A percentile compares a stretch with the other conserved stretches of the same genome.
phyloP scores from a whole-genome alignment of 2,888 invertebrate genomes.

The Lochmaea crataegi region DNA sequence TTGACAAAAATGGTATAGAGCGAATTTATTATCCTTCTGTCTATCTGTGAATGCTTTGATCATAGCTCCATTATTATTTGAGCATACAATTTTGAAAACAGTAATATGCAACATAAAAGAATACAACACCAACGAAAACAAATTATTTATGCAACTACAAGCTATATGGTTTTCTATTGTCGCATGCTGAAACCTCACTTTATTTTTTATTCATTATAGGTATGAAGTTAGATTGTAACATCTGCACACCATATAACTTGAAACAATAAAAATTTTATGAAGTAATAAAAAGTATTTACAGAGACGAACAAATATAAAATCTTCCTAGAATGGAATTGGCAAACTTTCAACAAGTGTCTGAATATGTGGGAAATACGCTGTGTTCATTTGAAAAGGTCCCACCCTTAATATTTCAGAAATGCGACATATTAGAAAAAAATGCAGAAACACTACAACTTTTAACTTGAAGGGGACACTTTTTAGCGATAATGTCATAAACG shows the following conservation, averaged over 20 bases:
- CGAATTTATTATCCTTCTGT: too few relatives aligned
- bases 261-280: constrained; percentile 23
- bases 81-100: too few relatives aligned
- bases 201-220: constrained; percentile 22
- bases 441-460: too few relatives aligned
- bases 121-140: neutral
- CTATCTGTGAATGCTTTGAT: too few relatives aligned
- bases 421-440: too few relatives aligned
- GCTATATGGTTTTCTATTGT: neutral
- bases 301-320: neutral
- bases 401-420: too few relatives aligned
- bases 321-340: neutral
- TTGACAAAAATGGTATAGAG: too few relatives aligned
- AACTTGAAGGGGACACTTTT: too few relatives aligned
- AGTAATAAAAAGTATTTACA: constrained; percentile 12
- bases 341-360: neutral
- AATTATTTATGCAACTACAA: neutral
- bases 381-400: too few relatives aligned
- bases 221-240: constrained; percentile 17
- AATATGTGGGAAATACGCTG: neutral
- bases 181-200: neutral
- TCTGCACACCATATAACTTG: constrained; percentile 15
- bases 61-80: too few relatives aligned
- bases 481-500: too few relatives aligned
- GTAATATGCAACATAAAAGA: too few relatives aligned